Conservation (phyloP, 1,140 invertebrate genomes). For the Zaprionus nigranus region DNA sequence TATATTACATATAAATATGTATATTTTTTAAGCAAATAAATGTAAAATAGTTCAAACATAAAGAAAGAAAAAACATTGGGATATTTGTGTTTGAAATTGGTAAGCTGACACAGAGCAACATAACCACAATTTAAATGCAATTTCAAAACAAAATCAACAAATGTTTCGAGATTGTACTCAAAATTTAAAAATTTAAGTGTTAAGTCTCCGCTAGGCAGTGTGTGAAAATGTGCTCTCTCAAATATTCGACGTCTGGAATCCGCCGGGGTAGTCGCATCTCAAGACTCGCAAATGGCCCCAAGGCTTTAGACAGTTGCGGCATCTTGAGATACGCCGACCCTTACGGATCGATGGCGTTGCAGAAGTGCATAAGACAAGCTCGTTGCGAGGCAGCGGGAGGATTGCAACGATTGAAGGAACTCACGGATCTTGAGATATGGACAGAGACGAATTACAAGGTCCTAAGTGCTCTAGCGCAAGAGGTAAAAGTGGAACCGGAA, state of each 20-base stretch:
- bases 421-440: conserved; percentile 23
- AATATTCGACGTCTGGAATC: background rate
- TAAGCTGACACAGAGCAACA: background rate
- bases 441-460: conserved; percentile 16
- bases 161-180: too few relatives aligned
- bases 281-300: background rate
- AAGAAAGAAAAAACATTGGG: background rate
- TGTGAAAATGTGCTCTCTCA: background rate
- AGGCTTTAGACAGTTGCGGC: background rate
- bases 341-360: background rate
- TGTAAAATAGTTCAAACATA: background rate
- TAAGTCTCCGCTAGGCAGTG: too few relatives aligned
- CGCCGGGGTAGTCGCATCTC: background rate
- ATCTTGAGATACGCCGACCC: background rate
- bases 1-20: too few relatives aligned
- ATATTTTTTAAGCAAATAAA: too few relatives aligned
- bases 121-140: background rate
- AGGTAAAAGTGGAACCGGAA: background rate
- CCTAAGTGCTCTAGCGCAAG: conserved; percentile 12
- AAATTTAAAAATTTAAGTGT: too few relatives aligned
- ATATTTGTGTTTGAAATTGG: too few relatives aligned
- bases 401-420: background rate
- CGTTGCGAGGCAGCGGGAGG: background rate
- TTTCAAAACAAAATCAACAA: too few relatives aligned
- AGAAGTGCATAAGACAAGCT: background rate